These are phyloP conservation scores for Talpa occidentalis DNA, from an alignment of 2,113 vertebrate species.

Conservation along the genomic window DNA sequence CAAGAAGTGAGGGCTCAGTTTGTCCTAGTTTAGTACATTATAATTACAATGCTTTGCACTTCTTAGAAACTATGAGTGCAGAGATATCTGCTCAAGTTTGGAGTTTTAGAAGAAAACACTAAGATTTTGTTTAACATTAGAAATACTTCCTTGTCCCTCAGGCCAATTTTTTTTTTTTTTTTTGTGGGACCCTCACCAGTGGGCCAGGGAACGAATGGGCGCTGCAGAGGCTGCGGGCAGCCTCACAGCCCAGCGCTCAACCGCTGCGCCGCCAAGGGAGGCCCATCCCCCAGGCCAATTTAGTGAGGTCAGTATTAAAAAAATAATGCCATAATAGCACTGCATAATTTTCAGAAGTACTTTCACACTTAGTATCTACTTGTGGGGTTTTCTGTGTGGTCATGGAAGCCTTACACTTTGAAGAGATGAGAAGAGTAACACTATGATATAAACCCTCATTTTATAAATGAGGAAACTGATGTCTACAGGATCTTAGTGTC, in stretches of 20 bases:
- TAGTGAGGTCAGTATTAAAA: not conserved
- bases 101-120: constrained; percentile 2
- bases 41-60: not conserved
- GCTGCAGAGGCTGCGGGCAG: no score
- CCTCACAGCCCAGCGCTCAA: no score
- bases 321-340: not conserved
- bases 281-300: not conserved
- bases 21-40: not conserved
- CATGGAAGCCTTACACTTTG: not conserved
- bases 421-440: not conserved
- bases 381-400: not conserved
- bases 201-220: no score
- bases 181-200: no score
- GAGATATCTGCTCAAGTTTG: not conserved
- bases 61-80: not conserved
- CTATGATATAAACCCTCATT: not conserved
- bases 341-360: not conserved
- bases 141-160: not conserved
- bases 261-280: no score
- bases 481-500: not conserved
- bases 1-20: not conserved
- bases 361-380: constrained; percentile 2
- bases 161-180: no score
- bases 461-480: not conserved
- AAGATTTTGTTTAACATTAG: not conserved